Evolutionary conservation across 2,113 vertebrate species (phyloP).

Genomic region (Heterotilapia buettikoferi): DNA sequence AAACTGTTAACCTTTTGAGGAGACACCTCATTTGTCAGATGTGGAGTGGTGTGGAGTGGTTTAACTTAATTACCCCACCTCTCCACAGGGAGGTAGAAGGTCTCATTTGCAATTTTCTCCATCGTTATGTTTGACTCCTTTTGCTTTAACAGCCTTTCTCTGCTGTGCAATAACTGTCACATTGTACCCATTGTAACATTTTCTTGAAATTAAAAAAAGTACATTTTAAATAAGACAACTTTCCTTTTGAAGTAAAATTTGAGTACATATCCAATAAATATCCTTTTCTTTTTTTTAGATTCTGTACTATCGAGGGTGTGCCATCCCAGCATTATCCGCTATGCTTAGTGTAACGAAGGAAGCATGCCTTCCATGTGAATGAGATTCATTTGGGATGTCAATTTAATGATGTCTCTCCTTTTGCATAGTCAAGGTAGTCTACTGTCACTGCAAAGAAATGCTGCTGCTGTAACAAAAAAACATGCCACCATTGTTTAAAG

Average conservation of each 20-base stretch:
- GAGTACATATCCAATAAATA: background rate
- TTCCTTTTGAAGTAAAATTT: background rate
- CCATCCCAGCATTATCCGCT: background rate
- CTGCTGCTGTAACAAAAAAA: background rate
- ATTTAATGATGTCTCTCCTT: background rate
- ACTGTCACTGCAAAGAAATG: background rate
- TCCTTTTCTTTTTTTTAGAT: background rate
- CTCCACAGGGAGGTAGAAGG: slow-evolving; percentile 22
- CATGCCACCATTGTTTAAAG: background rate
- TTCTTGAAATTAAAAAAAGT: background rate
- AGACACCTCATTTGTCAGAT: slow-evolving; percentile 42
- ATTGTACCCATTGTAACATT: background rate
- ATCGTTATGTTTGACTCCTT: background rate
- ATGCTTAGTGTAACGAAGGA: background rate
- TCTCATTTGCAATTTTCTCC: slow-evolving; percentile 43
- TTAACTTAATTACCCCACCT: slow-evolving; percentile 40
- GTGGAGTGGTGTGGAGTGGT: slow-evolving; percentile 18
- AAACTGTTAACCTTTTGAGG: slow-evolving; percentile 31
- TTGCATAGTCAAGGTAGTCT: background rate
- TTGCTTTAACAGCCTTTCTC: background rate
- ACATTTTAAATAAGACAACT: background rate
- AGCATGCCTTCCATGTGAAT: background rate
- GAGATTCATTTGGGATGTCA: background rate
- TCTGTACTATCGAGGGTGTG: background rate
- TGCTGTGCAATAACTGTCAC: background rate